Base-by-base conservation (phyloP, 2,113 vertebrate species). In the Sclerurus mexicanus region DNA sequence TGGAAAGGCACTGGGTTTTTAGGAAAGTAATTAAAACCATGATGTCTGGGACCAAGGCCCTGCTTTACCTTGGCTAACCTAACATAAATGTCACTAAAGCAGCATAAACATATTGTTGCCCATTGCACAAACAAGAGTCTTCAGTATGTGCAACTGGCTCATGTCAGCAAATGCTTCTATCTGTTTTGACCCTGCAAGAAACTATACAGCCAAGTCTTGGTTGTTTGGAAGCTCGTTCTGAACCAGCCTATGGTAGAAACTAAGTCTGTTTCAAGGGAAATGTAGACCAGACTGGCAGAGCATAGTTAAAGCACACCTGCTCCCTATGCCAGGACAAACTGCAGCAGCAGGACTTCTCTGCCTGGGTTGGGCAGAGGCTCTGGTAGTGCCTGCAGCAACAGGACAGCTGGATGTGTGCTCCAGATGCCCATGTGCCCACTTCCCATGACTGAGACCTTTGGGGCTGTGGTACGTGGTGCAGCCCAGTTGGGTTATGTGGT, bases 401-500 rank as follows among this genome's bases (percentile, higher is more conserved):
- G 50, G 35, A 39, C 15, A 49, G 44, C 42, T 46, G 33, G 77
- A n/a, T 56, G 37, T 2, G 24, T 4, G 4, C 24, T 52, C 56
- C 63, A 15, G 37, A 9, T 46, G 28, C 28, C 71, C 19, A 10
- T 1, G 0, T 66, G 44, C 52, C n/a, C 0, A 0, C 25, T 24
- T 44, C 39, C 50, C n/a, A 12, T 2, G 11, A 47, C 35, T 49
- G 16, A 27, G 44, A 37, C 19, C 15, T 67, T 7, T 12, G 14
- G 10, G n/a, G n/a, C 16, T 59, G 30, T 2, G 4, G 31, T 5
- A 40, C 1, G 1, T 0, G 1, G n/a, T 22, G 63, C 44, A 37
- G 58, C n/a, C 50, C 55, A 19, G 19, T 23, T 3, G 6, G 69
- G 24, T 37, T 31, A 5, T 0, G 1, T 24, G 37, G 25, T 42